A percentile compares a stretch with the other conserved stretches of the same genome.
Evolutionary conservation across 1,140 invertebrate species (phyloP).

Genomic region (Neocloeon triangulifer): DNA sequence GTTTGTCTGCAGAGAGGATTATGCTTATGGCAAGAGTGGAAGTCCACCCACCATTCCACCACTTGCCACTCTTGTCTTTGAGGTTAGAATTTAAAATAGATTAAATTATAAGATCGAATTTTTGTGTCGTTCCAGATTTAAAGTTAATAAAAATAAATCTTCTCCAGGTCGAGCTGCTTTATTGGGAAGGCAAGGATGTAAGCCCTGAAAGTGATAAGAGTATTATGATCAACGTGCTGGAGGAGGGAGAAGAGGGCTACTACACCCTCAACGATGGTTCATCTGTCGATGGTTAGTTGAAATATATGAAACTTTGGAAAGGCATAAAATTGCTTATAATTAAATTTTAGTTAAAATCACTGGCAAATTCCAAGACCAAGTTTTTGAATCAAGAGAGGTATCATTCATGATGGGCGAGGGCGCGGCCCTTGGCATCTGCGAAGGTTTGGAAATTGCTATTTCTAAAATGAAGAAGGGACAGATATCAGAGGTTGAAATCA

Average conservation of each 20-base stretch:
- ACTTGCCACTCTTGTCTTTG: constrained; percentile 77
- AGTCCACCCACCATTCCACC: constrained; percentile 74
- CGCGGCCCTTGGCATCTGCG: constrained; percentile 40
- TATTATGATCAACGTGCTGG: constrained; percentile 49
- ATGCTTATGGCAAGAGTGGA: constrained; percentile 73
- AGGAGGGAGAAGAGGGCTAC: constrained; percentile 39
- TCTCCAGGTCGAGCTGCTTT: constrained; percentile 55
- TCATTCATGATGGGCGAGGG: constrained; percentile 77
- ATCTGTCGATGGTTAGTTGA: constrained; percentile 41
- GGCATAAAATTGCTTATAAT: background rate
- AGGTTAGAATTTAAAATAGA: too few species aligned
- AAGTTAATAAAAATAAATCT: constrained; percentile 4
- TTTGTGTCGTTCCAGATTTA: too few species aligned
- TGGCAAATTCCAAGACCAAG: constrained; percentile 37
- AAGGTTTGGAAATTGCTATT: constrained; percentile 67
- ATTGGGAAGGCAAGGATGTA: constrained; percentile 71
- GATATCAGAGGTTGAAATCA: constrained; percentile 48
- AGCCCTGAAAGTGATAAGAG: constrained; percentile 60
- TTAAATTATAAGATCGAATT: too few species aligned
- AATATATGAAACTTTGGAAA: constrained; percentile 2
- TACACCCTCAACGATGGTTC: constrained; percentile 55
- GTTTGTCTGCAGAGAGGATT: constrained; percentile 71
- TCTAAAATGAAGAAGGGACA: constrained; percentile 66
- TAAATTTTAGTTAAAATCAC: constrained; percentile 24
- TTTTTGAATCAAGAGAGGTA: constrained; percentile 56